Base-by-base conservation (phyloP, 2,797 vertebrate species). In the Myripristis jacobus region DNA sequence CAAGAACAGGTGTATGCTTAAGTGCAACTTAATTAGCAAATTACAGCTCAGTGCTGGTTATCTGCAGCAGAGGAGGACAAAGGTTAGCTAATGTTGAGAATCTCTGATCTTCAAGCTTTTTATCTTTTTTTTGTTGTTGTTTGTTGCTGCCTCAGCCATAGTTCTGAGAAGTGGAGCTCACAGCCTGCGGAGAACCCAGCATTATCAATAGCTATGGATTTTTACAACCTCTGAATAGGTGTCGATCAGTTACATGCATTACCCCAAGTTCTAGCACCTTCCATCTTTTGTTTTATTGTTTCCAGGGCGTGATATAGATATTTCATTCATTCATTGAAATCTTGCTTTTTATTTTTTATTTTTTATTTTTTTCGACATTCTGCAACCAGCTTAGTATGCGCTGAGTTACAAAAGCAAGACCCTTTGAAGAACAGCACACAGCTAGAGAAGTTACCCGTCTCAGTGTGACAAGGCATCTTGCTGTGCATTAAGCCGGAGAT, bases 401-500 rank as follows among this genome's bases (percentile, higher is more conserved):
- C 16, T 5, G 24, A 62, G 36, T 67, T 64, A n/a, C 29, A 55
- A 31, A 25, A 52, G 62, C 55, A 27, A 60, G 21, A 11, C 25
- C 38, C 52, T 65, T 77, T 59, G 41, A 80, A 69, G 57, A 66
- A 68, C 41, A 58, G 52, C 68, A 63, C 56, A 24, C 74, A 63
- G 67, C 65, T 60, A 29, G 34, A 62, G 63, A 53, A 63, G 0
- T 18, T 66, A 56, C 66, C 71, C 72, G 73, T 63, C 50, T 81
- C 77, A 59, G 31, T 38, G 55, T 36, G 58, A 19, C 9, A 27
- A 65, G 59, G 56, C 53, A 34, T 3, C 44, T 48, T 74, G 52
- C 74, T 80, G 78, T 69, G 77, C 79, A 31, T 55, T 55, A 44
- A 84, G 67, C 58, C 59, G 52, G 63, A 78, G 69, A 84, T 76